Conservation (phyloP, 2,888 invertebrate genomes). For the Nyleta sp. region DNA sequence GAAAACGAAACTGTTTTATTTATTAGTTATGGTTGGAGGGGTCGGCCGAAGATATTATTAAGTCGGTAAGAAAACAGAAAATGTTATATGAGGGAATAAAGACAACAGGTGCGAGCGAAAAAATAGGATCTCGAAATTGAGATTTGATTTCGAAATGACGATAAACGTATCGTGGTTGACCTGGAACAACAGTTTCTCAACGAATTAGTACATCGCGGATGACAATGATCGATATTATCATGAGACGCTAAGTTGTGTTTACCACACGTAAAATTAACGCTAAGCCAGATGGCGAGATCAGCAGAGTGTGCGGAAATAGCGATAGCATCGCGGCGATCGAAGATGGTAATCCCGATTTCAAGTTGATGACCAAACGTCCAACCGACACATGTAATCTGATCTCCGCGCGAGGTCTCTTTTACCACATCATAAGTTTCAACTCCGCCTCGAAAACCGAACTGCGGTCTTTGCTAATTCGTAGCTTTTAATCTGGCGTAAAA, state of each 20-base stretch:
- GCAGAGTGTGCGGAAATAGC: not conserved
- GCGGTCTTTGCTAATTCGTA: constrained; percentile 7
- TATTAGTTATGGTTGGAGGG: constrained; percentile 12
- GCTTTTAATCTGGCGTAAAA: constrained; percentile 5
- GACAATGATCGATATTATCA: not conserved
- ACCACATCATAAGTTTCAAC: constrained; percentile 16
- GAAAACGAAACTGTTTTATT: constrained; percentile 30
- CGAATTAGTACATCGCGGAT: not conserved
- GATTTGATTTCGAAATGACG: not conserved
- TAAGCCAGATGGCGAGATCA: no score
- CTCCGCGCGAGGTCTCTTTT: not conserved
- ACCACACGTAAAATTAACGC: not conserved
- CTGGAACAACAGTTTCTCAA: no score
- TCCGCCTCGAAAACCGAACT: not conserved
- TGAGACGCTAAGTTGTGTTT: not conserved
- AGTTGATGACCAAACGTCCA: constrained; percentile 8
- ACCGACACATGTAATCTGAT: constrained; percentile 2
- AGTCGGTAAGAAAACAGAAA: constrained; percentile 1
- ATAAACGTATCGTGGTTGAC: not conserved
- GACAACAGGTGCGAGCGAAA: constrained; percentile 26
- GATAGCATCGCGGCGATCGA: not conserved
- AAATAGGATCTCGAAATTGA: not conserved
- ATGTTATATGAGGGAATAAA: constrained; percentile 4
- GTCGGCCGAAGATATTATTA: not conserved
- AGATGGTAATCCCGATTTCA: constrained; percentile 7